Conservation (phyloP, 2,797 vertebrate species). For the Spinibarbus caldwelli region DNA sequence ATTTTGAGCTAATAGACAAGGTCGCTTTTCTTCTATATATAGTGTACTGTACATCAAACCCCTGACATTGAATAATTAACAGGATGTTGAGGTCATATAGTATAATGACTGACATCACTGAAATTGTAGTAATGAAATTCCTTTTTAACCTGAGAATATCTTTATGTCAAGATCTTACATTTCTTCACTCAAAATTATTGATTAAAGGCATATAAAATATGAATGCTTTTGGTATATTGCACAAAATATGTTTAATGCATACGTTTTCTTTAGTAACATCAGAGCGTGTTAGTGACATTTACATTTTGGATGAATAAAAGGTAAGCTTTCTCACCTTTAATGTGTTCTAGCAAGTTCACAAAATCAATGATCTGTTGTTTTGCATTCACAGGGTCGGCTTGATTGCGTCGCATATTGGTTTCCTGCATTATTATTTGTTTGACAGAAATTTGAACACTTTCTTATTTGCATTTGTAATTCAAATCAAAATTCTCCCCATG, state of each 20-base stretch:
- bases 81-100: not conserved
- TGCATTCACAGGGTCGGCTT: not conserved
- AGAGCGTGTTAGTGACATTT: not conserved
- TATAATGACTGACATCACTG: conserved; percentile 19
- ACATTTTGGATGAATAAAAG: conserved; percentile 16
- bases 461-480: conserved; percentile 50
- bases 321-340: not conserved
- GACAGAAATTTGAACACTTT: conserved; percentile 28
- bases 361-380: conserved; percentile 35
- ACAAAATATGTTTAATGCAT: conserved; percentile 3
- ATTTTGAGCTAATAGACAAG: not conserved
- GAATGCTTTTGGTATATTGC: not conserved
- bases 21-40: conserved; percentile 12
- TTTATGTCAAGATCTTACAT: conserved; percentile 13
- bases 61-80: conserved; percentile 38
- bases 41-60: not conserved
- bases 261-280: not conserved
- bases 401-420: not conserved
- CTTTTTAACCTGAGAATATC: conserved; percentile 25
- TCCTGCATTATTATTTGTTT: conserved; percentile 44
- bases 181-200: conserved; percentile 15
- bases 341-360: not conserved
- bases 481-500: conserved; percentile 30
- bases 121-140: conserved; percentile 26
- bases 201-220: conserved; percentile 1